Percentiles rank a stretch among this genome's conserved stretches.
phyloP scores from a whole-genome alignment of 2,797 vertebrate species.

The Synanceia verrucosa region DNA sequence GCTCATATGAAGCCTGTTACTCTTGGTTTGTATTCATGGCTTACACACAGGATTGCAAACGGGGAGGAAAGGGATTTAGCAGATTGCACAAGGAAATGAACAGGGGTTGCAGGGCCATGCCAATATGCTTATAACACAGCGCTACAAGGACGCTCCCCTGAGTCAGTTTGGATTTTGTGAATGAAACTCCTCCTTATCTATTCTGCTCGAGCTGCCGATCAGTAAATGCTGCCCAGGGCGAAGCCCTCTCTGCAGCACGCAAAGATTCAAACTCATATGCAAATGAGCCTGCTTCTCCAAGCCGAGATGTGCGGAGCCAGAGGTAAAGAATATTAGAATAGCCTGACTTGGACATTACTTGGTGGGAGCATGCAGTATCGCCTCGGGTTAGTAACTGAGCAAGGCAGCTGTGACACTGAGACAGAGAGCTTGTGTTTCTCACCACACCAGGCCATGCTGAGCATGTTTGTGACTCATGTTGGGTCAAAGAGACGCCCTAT shows the following conservation, averaged over 20 bases:
- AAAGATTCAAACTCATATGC: constrained; percentile 60
- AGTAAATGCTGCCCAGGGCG: constrained; percentile 68
- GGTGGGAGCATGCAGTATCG: constrained; percentile 31
- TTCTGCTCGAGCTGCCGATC: constrained; percentile 53
- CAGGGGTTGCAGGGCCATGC: constrained; percentile 29
- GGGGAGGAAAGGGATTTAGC: constrained; percentile 41
- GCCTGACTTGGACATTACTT: constrained; percentile 50
- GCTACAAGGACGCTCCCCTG: constrained; percentile 44
- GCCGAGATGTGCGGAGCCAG: constrained; percentile 37
- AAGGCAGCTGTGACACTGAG: constrained; percentile 47
- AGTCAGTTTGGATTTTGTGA: constrained; percentile 66
- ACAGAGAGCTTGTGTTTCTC: constrained; percentile 59
- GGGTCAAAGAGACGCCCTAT: constrained; percentile 34
- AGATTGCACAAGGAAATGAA: constrained; percentile 46
- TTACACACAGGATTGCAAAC: constrained; percentile 27
- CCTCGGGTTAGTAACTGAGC: constrained; percentile 52
- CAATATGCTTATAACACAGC: constrained; percentile 39
- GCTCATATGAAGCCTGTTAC: constrained; percentile 51
- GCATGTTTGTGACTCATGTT: constrained; percentile 47
- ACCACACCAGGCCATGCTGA: constrained; percentile 26
- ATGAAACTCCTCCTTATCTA: constrained; percentile 71
- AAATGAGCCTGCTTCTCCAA: constrained; percentile 57
- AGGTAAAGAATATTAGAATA: constrained; percentile 38
- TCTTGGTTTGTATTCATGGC: constrained; percentile 64
- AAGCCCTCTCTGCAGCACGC: constrained; percentile 46